Evolutionary conservation across 2,888 invertebrate genomes (phyloP).

Genomic region (Catocala sponsa): DNA sequence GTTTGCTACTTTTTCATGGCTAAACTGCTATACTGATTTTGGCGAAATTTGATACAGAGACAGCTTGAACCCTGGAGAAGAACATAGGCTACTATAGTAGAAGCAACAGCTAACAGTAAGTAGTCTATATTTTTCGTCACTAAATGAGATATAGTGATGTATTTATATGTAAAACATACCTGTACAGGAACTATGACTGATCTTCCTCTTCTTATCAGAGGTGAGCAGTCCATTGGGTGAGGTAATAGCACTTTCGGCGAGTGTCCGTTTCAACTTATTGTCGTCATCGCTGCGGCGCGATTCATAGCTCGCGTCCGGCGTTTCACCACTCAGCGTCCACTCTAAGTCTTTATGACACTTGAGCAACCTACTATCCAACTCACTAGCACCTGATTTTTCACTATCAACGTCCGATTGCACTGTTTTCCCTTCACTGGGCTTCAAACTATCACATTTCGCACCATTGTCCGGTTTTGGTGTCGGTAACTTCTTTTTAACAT

Average conservation of each 20-base stretch:
- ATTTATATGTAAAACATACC: constrained; percentile 57
- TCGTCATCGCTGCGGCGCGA: constrained; percentile 54
- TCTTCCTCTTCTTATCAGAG: constrained; percentile 90
- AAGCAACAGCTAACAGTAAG: no score
- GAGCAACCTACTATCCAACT: constrained; percentile 73
- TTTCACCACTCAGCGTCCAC: constrained; percentile 78
- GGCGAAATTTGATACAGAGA: no score
- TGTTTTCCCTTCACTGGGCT: constrained; percentile 74
- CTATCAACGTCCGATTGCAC: constrained; percentile 75
- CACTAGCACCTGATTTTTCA: constrained; percentile 77
- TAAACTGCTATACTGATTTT: no score
- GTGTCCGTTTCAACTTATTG: constrained; percentile 77
- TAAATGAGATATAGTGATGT: no score
- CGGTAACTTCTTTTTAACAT: constrained; percentile 82
- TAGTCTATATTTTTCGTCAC: no score
- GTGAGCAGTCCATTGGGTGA: constrained; percentile 89
- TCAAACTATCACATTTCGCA: constrained; percentile 76
- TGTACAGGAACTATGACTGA: constrained; percentile 88
- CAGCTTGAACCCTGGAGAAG: no score
- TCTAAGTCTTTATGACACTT: constrained; percentile 76
- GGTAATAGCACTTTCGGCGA: constrained; percentile 78
- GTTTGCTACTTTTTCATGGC: constrained; percentile 16
- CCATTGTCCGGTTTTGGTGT: constrained; percentile 74
- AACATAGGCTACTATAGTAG: constrained; percentile 27
- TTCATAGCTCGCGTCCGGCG: constrained; percentile 41